Conservation (phyloP, 2,113 vertebrate genomes). For the Willisornis vidua region DNA sequence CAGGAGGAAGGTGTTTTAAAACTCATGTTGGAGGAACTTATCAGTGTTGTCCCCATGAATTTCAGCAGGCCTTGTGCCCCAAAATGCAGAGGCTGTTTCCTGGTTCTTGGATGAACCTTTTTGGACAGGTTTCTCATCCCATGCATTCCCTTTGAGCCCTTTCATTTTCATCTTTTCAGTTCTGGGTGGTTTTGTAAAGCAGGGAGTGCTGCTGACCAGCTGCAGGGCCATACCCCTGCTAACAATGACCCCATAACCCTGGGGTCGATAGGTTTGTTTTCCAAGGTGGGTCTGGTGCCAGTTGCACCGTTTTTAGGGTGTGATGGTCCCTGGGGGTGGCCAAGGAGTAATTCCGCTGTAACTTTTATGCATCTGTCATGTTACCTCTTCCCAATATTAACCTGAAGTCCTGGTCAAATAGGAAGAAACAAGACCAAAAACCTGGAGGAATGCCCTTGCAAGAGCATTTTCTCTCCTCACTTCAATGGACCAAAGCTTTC, state of each 20-base stretch:
- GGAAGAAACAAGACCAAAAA: background rate
- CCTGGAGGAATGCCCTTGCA: background rate
- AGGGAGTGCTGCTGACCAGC: background rate
- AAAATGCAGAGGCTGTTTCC: background rate
- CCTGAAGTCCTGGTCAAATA: background rate
- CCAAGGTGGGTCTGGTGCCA: background rate
- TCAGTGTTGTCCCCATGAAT: background rate
- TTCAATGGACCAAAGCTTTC: background rate
- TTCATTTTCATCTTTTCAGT: background rate
- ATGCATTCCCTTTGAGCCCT: background rate
- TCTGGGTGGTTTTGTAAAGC: background rate
- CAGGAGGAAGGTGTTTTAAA: background rate
- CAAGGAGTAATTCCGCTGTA: background rate
- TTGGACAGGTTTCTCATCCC: background rate
- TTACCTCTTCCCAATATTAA: background rate
- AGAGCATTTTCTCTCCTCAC: background rate
- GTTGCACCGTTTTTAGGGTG: background rate
- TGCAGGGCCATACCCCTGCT: fast-evolving
- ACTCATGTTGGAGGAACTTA: background rate
- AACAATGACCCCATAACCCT: background rate
- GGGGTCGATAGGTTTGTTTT: background rate
- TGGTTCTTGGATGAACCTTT: background rate
- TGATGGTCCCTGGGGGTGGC: background rate
- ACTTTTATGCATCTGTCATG: background rate
- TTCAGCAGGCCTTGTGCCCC: background rate